Evolutionary conservation across 37 sponge, comb jelly and placozoan species (phyloP).

Genomic region (Oopsacas minuta): DNA sequence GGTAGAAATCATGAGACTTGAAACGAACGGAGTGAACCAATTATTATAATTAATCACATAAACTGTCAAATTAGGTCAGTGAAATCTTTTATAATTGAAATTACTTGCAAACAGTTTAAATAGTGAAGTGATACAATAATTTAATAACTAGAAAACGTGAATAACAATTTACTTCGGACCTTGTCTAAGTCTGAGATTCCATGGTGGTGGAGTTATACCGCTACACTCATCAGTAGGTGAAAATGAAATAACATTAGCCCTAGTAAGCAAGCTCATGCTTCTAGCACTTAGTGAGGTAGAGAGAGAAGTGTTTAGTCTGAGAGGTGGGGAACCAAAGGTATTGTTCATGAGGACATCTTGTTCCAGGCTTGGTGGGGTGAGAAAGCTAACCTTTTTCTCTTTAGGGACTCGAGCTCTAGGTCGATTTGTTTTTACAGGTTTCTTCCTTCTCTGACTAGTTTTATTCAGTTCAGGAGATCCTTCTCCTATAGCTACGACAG

Average conservation of each 20-base stretch:
- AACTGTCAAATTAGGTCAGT: too few species aligned
- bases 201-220: background rate
- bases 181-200: background rate
- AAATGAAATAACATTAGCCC: background rate
- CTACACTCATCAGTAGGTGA: background rate
- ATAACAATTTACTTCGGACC: too few species aligned
- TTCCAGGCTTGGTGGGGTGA: background rate
- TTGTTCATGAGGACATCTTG: background rate
- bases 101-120: too few species aligned
- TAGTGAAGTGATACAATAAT: too few species aligned
- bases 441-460: background rate
- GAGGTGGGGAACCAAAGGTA: background rate
- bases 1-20: too few species aligned
- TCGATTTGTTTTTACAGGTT: background rate
- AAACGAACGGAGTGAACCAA: too few species aligned
- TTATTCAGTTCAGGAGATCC: background rate
- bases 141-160: too few species aligned
- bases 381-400: background rate
- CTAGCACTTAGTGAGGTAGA: background rate
- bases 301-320: background rate
- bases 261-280: background rate
- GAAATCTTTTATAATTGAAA: too few species aligned
- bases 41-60: too few species aligned
- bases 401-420: background rate
- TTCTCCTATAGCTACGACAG: background rate